These are phyloP conservation scores for Pammene fasciana DNA, from an alignment of 2,888 invertebrate species.

Conservation along the genomic window DNA sequence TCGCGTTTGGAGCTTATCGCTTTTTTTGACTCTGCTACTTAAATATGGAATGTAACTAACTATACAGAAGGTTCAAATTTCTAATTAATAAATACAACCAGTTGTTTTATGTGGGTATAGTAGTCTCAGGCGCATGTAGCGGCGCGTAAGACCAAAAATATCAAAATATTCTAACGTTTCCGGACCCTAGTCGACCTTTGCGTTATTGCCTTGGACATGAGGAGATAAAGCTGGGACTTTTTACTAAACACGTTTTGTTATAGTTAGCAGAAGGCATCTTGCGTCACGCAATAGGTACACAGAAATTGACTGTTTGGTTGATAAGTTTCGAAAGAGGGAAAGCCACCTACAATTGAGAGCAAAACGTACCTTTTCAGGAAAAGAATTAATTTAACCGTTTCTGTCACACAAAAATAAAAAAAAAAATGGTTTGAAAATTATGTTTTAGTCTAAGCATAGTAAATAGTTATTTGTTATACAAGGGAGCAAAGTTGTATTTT, in stretches of 20 bases:
- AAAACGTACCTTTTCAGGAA: background rate
- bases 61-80: too few relatives aligned
- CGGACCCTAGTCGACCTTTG: conserved; percentile 19
- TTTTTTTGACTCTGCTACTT: too few relatives aligned
- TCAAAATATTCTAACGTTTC: conserved; percentile 30
- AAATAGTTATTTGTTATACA: too few relatives aligned
- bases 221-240: conserved; percentile 11
- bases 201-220: background rate
- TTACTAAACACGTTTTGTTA: background rate
- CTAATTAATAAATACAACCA: background rate
- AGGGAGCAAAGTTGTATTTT: too few relatives aligned
- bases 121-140: background rate
- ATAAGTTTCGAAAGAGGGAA: too few relatives aligned
- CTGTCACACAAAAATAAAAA: too few relatives aligned
- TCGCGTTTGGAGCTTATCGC: too few relatives aligned
- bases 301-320: too few relatives aligned
- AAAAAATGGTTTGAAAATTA: too few relatives aligned
- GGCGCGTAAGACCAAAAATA: conserved; percentile 8
- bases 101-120: background rate
- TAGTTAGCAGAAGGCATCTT: background rate
- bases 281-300: background rate
- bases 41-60: too few relatives aligned
- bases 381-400: too few relatives aligned
- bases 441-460: too few relatives aligned
- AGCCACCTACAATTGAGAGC: background rate